Evolutionary conservation across 2,113 vertebrate genomes (phyloP).

Genomic region (Nothocercus julius): DNA sequence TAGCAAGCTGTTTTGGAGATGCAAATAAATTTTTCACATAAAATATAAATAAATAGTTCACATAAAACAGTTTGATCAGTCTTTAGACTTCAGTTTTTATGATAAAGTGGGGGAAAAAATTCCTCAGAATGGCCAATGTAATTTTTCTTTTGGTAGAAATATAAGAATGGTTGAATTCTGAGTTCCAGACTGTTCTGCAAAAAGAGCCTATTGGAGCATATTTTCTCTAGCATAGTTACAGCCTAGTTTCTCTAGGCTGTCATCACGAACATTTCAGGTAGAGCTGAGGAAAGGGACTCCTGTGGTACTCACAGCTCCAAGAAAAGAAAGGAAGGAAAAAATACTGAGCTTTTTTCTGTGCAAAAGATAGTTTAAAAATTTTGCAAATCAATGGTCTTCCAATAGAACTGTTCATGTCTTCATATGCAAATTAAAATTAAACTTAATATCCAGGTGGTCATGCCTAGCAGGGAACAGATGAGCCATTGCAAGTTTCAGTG

Average conservation of each 20-base stretch:
- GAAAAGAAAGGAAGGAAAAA: neutral
- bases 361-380: neutral
- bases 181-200: neutral
- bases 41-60: neutral
- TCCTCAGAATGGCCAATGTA: fast-evolving
- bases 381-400: neutral
- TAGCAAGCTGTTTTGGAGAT: neutral
- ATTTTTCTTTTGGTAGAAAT: neutral
- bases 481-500: neutral
- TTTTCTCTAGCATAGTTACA: too few species aligned
- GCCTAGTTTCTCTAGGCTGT: neutral
- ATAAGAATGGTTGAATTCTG: neutral
- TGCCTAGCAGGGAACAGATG: neutral
- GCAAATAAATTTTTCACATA: neutral
- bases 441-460: neutral
- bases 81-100: neutral
- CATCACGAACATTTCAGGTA: neutral
- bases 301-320: neutral
- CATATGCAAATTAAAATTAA: neutral
- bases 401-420: neutral
- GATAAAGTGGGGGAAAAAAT: neutral
- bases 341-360: neutral
- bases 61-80: neutral
- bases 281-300: neutral
- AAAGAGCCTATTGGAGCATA: neutral